Evolutionary conservation across 1,140 invertebrate genomes (phyloP), one percentile per base, ranked within the genome.

Genomic region (Oncopeltus fasciatus): DNA sequence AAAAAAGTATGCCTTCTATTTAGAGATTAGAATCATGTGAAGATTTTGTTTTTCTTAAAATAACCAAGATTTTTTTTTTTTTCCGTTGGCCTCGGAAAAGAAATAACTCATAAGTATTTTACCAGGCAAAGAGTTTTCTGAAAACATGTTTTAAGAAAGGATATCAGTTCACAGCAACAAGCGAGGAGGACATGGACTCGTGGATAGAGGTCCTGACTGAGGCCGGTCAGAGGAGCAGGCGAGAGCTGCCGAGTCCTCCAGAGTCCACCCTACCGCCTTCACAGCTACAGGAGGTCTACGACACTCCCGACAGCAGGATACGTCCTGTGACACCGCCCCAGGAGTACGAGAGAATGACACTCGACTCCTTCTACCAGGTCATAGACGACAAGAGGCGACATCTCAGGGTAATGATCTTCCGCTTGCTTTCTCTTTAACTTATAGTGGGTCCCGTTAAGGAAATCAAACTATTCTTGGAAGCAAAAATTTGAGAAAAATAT

Each of bases 111-210:
- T n/a, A n/a, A n/a, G n/a, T n/a, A n/a, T n/a, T n/a, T n/a, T n/a
- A n/a, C n/a, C n/a, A n/a, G n/a, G n/a, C n/a, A n/a, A n/a, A n/a
- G n/a, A n/a, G n/a, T n/a, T n/a, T n/a, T n/a, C n/a, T n/a, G n/a
- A n/a, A n/a, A n/a, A n/a, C n/a, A n/a, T n/a, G n/a, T n/a, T n/a
- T n/a, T n/a, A n/a, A n/a, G n/a, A n/a, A n/a, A n/a, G n/a, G n/a
- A n/a, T 53, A 2, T n/a, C 29, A 66, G 65, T 66, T 66, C 26
- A 64, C 64, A 38, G 60, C 63, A 44, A 44, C 58, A 24, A 64
- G 58, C 20, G 27, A 59, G 47, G 59, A 58, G 5, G 65, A 66
- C 28, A 49, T 66, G 65, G 20, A 49, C 3, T 62, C 60, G 1
- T 66, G 65, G 65, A 57, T 64, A 12, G 60, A 61, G 24, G 63